Conservation (phyloP, 2,797 vertebrate species). For the Chloroceryle inda region DNA sequence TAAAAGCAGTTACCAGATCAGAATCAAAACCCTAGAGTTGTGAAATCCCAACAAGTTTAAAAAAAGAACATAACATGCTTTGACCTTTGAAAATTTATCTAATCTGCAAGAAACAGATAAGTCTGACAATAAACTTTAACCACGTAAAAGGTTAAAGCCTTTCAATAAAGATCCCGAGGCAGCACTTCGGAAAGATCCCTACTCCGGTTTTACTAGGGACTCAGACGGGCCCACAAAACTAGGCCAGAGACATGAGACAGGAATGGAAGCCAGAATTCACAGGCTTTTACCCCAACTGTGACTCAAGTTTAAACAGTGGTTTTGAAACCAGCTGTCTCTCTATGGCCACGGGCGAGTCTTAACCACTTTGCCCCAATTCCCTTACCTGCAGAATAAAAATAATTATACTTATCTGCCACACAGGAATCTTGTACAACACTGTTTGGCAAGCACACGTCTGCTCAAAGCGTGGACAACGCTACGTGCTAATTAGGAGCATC, state of each 20-base stretch:
- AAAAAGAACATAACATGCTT: background rate
- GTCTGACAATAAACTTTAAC: background rate
- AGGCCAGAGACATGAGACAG: background rate
- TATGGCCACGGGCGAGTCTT: conserved; percentile 53
- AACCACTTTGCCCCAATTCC: conserved; percentile 29
- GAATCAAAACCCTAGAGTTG: conserved; percentile 23
- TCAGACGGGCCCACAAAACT: background rate
- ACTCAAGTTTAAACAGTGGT: conserved; percentile 57
- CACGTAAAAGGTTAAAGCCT: background rate
- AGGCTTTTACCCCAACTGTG: conserved; percentile 33
- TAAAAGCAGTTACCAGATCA: conserved; percentile 27
- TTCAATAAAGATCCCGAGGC: background rate
- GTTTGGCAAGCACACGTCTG: background rate
- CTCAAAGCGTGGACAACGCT: background rate
- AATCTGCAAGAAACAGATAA: background rate
- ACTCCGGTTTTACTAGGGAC: background rate
- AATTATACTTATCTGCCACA: conserved; percentile 57
- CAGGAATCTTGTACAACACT: background rate
- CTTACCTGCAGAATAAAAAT: conserved; percentile 36
- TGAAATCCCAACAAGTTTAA: background rate
- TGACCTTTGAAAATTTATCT: conserved; percentile 25
- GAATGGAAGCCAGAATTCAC: conserved; percentile 2
- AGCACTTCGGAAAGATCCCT: background rate
- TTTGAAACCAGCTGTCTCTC: conserved; percentile 67
- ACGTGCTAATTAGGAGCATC: background rate